phyloP scores from a whole-genome alignment of 2,888 invertebrate genomes.

The Parnassius apollo region DNA sequence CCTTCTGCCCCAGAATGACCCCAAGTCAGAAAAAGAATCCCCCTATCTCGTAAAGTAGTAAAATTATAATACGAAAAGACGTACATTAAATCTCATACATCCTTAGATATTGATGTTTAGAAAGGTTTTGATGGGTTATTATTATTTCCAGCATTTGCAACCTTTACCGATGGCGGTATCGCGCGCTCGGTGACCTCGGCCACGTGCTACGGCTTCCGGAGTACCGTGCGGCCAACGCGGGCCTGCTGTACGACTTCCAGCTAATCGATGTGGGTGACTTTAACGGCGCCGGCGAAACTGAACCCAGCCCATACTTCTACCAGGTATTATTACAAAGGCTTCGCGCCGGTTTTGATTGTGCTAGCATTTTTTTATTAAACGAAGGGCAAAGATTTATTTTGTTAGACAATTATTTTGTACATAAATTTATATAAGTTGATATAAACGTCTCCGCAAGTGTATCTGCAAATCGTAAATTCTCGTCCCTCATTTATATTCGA shows the following conservation, averaged over 20 bases:
- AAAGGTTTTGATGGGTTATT: neutral
- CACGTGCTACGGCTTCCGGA: conserved; percentile 93
- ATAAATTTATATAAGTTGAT: no score
- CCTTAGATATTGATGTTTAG: neutral
- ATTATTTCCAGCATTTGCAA: conserved; percentile 87
- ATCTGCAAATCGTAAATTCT: no score
- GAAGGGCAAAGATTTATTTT: no score
- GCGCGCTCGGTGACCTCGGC: conserved; percentile 94
- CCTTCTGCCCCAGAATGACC: no score
- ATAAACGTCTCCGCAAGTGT: no score
- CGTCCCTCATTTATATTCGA: no score
- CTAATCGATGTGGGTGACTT: conserved; percentile 98
- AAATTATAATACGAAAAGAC: no score
- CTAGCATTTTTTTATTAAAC: no score
- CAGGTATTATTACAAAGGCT: conserved; percentile 82
- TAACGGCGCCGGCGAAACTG: conserved; percentile 97
- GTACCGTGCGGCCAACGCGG: conserved; percentile 95
- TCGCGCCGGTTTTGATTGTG: no score
- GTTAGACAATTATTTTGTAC: no score
- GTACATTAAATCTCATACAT: neutral
- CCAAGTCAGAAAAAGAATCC: no score
- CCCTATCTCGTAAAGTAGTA: no score
- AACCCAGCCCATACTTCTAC: conserved; percentile 99
- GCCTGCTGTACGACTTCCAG: conserved; percentile 96
- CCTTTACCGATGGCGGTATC: conserved; percentile 98